These are phyloP conservation scores for Parnassius apollo DNA, from an alignment of 2,888 invertebrate genomes.

Conservation along the genomic window DNA sequence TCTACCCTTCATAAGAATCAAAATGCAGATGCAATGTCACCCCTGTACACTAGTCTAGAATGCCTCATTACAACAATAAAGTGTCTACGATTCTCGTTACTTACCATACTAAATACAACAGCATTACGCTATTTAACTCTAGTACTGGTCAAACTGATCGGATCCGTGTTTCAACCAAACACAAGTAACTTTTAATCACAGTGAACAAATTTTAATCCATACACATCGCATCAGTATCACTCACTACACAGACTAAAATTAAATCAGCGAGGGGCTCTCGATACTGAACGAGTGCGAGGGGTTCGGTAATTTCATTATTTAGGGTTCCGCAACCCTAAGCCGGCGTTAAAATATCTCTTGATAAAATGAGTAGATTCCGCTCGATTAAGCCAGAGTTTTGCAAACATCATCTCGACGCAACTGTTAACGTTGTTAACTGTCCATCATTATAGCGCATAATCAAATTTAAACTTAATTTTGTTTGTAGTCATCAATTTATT, in stretches of 20 bases:
- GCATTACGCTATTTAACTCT: too few relatives aligned
- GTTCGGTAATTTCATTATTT: slow-evolving; percentile 54
- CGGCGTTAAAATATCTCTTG: slow-evolving; percentile 41
- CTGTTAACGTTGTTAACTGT: slow-evolving; percentile 22
- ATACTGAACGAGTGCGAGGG: slow-evolving; percentile 33
- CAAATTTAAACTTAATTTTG: slow-evolving; percentile 22
- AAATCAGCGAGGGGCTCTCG: slow-evolving; percentile 46
- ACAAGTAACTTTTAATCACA: slow-evolving; percentile 30
- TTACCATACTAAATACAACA: too few relatives aligned
- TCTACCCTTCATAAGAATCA: too few relatives aligned
- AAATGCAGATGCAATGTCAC: too few relatives aligned
- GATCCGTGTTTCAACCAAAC: too few relatives aligned
- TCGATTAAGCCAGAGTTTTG: slow-evolving; percentile 60
- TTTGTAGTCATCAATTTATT: slow-evolving; percentile 20
- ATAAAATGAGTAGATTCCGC: slow-evolving; percentile 59
- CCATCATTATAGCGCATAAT: slow-evolving; percentile 13
- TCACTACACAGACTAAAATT: slow-evolving; percentile 49
- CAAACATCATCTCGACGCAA: slow-evolving; percentile 41
- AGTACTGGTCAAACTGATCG: too few relatives aligned
- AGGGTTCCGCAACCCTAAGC: slow-evolving; percentile 40
- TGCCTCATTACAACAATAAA: too few relatives aligned
- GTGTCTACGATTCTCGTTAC: too few relatives aligned
- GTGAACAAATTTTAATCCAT: slow-evolving; percentile 31
- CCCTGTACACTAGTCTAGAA: too few relatives aligned
- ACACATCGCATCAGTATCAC: slow-evolving; percentile 22